Conservation (phyloP, 2,113 vertebrate species). For the Myiozetetes cayanensis region DNA sequence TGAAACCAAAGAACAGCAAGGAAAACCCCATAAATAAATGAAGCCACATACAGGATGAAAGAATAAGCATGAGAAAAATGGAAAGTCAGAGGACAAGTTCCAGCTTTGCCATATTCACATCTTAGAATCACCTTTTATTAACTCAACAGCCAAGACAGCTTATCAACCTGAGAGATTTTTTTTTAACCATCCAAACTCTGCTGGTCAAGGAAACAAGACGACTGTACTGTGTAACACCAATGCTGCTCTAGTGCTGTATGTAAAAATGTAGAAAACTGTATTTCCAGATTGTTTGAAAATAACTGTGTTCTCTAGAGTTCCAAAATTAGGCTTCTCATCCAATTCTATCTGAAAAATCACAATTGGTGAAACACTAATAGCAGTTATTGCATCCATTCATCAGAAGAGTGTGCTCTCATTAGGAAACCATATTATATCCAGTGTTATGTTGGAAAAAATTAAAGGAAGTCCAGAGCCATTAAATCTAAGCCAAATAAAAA, state of each 20-base stretch:
- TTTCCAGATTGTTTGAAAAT: not conserved
- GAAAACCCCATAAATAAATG: conserved; percentile 68
- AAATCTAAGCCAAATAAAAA: not conserved
- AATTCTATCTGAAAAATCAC: not conserved
- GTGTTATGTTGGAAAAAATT: not conserved
- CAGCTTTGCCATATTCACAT: not conserved
- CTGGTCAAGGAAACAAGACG: not conserved
- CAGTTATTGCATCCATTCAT: not conserved
- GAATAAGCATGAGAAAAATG: not conserved
- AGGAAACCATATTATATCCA: not conserved
- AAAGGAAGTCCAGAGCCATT: not conserved
- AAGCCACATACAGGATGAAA: conserved; percentile 11
- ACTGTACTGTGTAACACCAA: not conserved
- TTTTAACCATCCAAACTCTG: not conserved
- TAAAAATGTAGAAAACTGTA: not conserved
- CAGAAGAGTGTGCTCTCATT: not conserved
- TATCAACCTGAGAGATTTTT: not conserved
- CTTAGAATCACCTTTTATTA: not conserved
- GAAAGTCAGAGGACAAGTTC: not conserved
- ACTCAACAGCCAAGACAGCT: not conserved
- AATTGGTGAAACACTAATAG: not conserved
- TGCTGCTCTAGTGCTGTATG: not conserved
- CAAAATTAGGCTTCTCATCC: not conserved
- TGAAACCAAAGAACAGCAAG: conserved; percentile 77
- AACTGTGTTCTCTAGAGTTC: not conserved